These are phyloP conservation scores for Dolichoris vasculosae DNA, from an alignment of 1,140 invertebrate genomes.

Conservation along the genomic window DNA sequence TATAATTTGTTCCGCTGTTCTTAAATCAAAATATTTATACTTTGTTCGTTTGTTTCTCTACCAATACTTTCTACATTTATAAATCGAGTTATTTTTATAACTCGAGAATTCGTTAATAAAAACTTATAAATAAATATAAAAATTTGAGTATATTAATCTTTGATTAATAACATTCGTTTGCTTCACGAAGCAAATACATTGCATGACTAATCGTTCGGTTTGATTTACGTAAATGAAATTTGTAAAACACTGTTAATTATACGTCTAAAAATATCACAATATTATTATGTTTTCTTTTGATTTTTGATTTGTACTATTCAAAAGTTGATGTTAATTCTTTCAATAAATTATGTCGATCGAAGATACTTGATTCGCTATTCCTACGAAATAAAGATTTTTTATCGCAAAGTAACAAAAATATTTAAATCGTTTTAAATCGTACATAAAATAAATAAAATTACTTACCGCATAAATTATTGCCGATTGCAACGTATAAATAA, in stretches of 20 bases:
- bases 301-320: neutral
- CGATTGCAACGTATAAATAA: conserved; percentile 86
- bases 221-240: neutral
- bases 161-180: conserved; percentile 4
- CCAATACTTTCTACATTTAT: neutral
- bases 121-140: conserved; percentile 28
- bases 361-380: conserved; percentile 73
- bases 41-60: neutral
- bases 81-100: neutral
- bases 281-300: neutral
- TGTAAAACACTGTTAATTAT: conserved; percentile 20
- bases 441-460: conserved; percentile 1
- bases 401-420: conserved; percentile 41
- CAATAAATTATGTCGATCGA: conserved; percentile 65
- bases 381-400: conserved; percentile 59
- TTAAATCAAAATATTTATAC: neutral
- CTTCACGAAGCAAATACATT: conserved; percentile 16
- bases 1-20: neutral
- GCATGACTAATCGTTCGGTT: neutral
- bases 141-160: conserved; percentile 9
- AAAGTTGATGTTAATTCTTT: neutral
- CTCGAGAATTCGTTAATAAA: neutral
- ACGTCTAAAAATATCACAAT: conserved; percentile 30
- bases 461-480: conserved; percentile 85
- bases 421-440: conserved; percentile 27